phyloP scores from a whole-genome alignment of 2,797 vertebrate genomes.

The Lepilemur septentrionalis region DNA sequence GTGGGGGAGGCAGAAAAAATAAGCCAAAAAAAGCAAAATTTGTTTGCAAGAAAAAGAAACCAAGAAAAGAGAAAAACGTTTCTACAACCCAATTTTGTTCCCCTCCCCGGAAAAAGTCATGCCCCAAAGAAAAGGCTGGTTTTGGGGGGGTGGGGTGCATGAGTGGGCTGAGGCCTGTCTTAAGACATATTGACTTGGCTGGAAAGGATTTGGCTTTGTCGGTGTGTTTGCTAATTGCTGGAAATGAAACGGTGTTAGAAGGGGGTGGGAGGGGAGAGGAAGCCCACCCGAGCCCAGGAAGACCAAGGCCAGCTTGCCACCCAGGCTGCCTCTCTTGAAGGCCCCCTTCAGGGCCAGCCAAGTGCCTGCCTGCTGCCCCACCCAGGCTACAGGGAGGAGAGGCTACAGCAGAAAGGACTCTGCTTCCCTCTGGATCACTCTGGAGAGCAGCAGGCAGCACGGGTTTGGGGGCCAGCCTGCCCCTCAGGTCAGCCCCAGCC shows the following conservation, averaged over 20 bases:
- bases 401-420: background rate
- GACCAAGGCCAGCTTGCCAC: conserved; percentile 48
- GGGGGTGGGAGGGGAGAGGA: background rate
- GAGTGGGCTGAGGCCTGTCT: conserved; percentile 72
- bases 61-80: conserved; percentile 82
- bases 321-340: background rate
- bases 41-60: conserved; percentile 82
- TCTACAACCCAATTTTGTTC: conserved; percentile 77
- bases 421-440: conserved; percentile 40
- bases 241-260: conserved; percentile 72
- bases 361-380: conserved; percentile 40
- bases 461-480: background rate
- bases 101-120: conserved; percentile 78
- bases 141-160: conserved; percentile 61
- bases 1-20: conserved; percentile 79
- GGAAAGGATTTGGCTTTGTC: conserved; percentile 65
- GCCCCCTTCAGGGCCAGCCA: conserved; percentile 39
- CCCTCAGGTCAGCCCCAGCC: background rate
- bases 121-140: conserved; percentile 78
- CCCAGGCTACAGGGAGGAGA: conserved; percentile 8
- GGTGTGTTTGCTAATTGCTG: conserved; percentile 69
- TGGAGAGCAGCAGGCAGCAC: background rate
- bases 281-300: background rate
- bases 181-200: conserved; percentile 59
- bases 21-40: conserved; percentile 82